phyloP scores from a whole-genome alignment of 2,797 vertebrate genomes.

The Galago senegalensis region DNA sequence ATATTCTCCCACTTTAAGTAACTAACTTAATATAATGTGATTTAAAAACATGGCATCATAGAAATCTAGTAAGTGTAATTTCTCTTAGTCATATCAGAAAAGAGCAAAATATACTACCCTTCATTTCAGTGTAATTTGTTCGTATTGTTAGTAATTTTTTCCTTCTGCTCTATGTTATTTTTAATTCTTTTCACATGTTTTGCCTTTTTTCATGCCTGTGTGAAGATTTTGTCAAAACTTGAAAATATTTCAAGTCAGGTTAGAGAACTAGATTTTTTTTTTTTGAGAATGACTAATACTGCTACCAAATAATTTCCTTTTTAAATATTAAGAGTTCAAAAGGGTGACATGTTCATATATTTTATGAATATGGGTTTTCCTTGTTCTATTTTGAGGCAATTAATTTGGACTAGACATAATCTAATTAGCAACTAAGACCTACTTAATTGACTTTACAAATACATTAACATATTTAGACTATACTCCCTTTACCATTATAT shows the following conservation, averaged over 20 bases:
- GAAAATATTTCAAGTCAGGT: not conserved
- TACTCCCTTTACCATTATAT: too few relatives aligned
- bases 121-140: not conserved
- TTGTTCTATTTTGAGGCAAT: not conserved
- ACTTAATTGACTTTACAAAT: not conserved
- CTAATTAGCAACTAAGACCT: not conserved
- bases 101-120: not conserved
- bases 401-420: not conserved
- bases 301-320: not conserved
- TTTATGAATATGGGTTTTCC: not conserved
- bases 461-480: not conserved
- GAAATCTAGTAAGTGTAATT: not conserved
- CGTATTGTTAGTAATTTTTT: not conserved
- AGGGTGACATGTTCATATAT: not conserved
- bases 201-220: not conserved
- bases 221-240: not conserved
- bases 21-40: not conserved
- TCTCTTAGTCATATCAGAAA: conserved; percentile 6
- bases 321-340: not conserved
- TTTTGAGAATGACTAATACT: not conserved
- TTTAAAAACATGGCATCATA: not conserved
- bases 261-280: not conserved
- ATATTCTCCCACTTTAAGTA: not conserved
- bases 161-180: not conserved
- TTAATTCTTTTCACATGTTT: not conserved